These are phyloP conservation scores for Phocoena phocoena DNA, from an alignment of 2,113 vertebrate species.

Conservation along the genomic window DNA sequence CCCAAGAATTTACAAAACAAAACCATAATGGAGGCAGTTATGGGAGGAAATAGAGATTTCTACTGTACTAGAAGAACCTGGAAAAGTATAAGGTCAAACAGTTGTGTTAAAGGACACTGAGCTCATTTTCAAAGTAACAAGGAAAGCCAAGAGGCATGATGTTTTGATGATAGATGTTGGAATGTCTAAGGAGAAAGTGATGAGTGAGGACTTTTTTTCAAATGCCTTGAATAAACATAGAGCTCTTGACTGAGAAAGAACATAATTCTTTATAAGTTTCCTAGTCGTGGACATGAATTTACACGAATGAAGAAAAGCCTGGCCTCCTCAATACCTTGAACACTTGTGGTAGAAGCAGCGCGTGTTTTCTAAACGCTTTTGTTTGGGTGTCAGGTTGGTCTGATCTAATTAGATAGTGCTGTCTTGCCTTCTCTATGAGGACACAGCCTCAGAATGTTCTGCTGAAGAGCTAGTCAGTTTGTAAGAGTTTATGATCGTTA, in stretches of 20 bases:
- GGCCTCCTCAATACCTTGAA: neutral
- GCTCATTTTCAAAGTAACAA: neutral
- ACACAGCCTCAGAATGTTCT: neutral
- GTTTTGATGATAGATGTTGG: no score
- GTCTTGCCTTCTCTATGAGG: neutral
- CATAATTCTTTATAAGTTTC: neutral
- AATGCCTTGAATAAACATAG: neutral
- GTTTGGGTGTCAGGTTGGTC: neutral
- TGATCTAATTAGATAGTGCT: neutral
- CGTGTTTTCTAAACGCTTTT: neutral
- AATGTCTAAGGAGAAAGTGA: neutral
- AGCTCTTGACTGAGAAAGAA: neutral
- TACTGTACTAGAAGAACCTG: neutral
- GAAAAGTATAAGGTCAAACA: neutral
- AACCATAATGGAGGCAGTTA: neutral
- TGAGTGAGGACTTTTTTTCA: neutral
- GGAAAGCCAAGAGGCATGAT: neutral
- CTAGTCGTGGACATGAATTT: neutral
- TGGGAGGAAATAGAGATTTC: neutral
- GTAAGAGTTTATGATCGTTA: neutral
- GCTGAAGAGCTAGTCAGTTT: neutral
- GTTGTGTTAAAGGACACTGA: neutral
- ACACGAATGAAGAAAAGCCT: neutral
- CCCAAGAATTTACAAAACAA: neutral
- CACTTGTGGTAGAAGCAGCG: neutral